phyloP scores from a whole-genome alignment of 2,888 invertebrate genomes.

The Blera fallax region DNA sequence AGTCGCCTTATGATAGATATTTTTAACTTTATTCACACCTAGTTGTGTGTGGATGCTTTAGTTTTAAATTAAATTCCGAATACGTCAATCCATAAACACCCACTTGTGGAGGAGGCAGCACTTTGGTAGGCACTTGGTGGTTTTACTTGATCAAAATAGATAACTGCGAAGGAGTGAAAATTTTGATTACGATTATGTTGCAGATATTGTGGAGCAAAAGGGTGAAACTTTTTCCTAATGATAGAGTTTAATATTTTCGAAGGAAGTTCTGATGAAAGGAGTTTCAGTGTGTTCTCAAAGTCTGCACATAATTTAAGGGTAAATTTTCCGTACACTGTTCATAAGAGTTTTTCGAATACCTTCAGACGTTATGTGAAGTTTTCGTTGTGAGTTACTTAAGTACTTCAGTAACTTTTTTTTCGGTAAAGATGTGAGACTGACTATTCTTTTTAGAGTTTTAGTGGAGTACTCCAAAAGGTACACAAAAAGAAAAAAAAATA shows the following conservation, averaged over 20 bases:
- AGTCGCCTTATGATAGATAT: slow-evolving; percentile 30
- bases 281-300: too few species aligned
- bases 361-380: too few species aligned
- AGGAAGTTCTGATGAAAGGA: too few species aligned
- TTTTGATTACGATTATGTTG: slow-evolving; percentile 19
- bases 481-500: too few species aligned
- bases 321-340: not conserved
- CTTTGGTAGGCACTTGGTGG: slow-evolving; percentile 43
- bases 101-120: slow-evolving; percentile 64
- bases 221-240: not conserved
- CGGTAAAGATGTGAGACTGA: too few species aligned
- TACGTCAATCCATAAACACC: slow-evolving; percentile 72
- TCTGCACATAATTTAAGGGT: not conserved
- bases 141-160: slow-evolving; percentile 59
- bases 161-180: slow-evolving; percentile 12
- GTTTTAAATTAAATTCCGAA: slow-evolving; percentile 71
- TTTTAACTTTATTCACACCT: slow-evolving; percentile 62
- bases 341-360: too few species aligned
- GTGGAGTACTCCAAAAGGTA: too few species aligned
- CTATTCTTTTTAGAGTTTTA: too few species aligned
- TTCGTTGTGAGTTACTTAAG: too few species aligned
- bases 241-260: slow-evolving; percentile 11
- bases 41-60: slow-evolving; percentile 53
- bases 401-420: too few species aligned
- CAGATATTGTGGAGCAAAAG: not conserved